Percentiles rank a stretch among this genome's conserved stretches.
phyloP scores from a whole-genome alignment of 1,140 invertebrate genomes.

The Hestina assimilis region DNA sequence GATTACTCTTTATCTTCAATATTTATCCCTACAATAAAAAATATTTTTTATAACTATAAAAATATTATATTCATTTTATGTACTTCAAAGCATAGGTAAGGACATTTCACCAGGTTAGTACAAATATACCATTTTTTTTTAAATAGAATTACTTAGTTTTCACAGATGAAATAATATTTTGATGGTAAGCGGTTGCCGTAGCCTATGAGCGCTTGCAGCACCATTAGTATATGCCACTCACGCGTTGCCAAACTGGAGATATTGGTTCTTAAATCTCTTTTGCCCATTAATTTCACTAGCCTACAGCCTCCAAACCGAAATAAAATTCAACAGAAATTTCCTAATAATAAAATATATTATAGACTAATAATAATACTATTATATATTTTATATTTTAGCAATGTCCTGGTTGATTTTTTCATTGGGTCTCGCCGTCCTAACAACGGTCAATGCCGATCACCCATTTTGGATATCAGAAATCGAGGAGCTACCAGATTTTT shows the following conservation, averaged over 20 bases:
- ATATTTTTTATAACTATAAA: conserved; percentile 5
- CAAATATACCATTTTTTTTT: background rate
- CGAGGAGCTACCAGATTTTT: conserved; percentile 32
- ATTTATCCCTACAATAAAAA: conserved; percentile 1
- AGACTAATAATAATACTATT: background rate
- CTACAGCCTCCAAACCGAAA: no score
- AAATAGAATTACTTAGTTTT: background rate
- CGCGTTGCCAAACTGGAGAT: no score
- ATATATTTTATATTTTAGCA: conserved; percentile 38
- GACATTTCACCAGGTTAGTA: conserved; percentile 10
- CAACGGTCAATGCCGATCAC: conserved; percentile 32
- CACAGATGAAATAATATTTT: no score
- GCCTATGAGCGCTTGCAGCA: no score
- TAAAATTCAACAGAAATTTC: no score
- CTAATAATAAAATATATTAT: no score
- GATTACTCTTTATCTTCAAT: conserved; percentile 3
- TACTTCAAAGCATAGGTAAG: conserved; percentile 10
- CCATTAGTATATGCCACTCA: no score
- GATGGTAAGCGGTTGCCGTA: no score
- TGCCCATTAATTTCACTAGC: no score
- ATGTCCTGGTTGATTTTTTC: conserved; percentile 43
- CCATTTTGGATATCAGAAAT: conserved; percentile 45
- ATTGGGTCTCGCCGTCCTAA: conserved; percentile 36
- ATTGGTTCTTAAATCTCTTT: no score
- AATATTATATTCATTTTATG: conserved; percentile 26